Evolutionary conservation across 2,797 vertebrate species (phyloP).

Genomic region (Premnoplex brunnescens): DNA sequence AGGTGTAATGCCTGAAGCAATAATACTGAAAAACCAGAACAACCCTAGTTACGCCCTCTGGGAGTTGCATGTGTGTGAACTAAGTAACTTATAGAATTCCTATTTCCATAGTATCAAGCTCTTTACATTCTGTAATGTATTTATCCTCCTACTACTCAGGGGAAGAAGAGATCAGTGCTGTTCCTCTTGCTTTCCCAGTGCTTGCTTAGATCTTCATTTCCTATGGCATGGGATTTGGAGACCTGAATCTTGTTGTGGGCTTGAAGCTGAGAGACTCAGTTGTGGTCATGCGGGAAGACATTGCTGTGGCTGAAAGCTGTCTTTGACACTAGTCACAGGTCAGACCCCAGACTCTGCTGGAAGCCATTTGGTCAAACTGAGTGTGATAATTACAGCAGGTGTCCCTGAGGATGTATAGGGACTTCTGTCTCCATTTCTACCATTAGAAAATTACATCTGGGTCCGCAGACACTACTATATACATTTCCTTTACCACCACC

Average conservation of each 20-base stretch:
- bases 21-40: slow-evolving; percentile 53
- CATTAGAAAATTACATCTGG: not conserved
- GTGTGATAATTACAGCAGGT: not conserved
- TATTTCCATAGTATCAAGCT: slow-evolving; percentile 45
- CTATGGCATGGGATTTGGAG: not conserved
- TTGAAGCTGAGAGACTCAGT: not conserved
- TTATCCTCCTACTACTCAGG: not conserved
- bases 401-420: not conserved
- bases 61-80: slow-evolving; percentile 50
- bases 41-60: slow-evolving; percentile 26
- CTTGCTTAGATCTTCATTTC: not conserved
- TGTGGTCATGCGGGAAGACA: rapidly evolving
- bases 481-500: not conserved
- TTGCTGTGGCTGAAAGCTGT: not conserved
- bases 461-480: not conserved
- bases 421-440: not conserved
- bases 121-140: slow-evolving; percentile 32
- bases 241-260: not conserved
- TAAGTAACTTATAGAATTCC: slow-evolving; percentile 52
- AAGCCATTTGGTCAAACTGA: not conserved
- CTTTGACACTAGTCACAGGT: not conserved
- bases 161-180: not conserved
- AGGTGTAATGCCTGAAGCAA: slow-evolving; percentile 71
- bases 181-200: not conserved
- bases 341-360: not conserved